A percentile compares a stretch with the other conserved stretches of the same genome.
These are phyloP conservation scores for Gorsachius goisagi DNA, from an alignment of 2,113 vertebrate species.

Conservation along the genomic window DNA sequence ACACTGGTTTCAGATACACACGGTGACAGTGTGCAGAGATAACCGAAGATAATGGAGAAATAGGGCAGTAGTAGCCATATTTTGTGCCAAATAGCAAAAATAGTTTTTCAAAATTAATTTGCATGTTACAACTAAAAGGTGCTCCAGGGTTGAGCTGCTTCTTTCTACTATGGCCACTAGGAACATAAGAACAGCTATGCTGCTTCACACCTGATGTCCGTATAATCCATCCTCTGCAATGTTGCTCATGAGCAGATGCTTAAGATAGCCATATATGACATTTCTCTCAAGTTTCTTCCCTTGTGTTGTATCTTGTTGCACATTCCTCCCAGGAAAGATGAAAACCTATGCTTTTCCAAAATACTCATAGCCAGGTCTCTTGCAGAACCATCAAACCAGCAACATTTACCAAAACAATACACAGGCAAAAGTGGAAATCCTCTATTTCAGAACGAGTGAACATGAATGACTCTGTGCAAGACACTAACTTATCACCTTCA, in stretches of 20 bases:
- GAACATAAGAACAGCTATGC: background rate
- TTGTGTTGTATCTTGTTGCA: background rate
- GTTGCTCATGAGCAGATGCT: background rate
- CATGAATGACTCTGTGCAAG: background rate
- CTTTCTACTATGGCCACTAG: background rate
- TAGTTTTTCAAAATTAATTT: background rate
- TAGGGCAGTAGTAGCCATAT: background rate
- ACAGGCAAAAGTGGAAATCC: background rate
- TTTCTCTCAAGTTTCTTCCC: background rate
- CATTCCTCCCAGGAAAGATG: background rate
- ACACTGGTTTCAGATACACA: background rate
- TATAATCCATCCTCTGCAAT: background rate
- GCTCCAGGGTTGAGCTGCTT: background rate
- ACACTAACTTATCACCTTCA: background rate
- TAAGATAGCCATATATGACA: background rate
- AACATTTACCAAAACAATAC: background rate
- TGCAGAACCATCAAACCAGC: background rate
- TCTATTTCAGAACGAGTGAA: background rate
- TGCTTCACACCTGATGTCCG: background rate
- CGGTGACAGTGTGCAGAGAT: background rate
- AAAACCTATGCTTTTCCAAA: background rate
- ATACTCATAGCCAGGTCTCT: background rate
- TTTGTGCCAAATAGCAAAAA: background rate
- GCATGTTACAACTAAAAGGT: background rate
- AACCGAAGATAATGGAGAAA: background rate